Conservation (phyloP, 2,888 invertebrate genomes). For the Pandemis cinnamomeana region DNA sequence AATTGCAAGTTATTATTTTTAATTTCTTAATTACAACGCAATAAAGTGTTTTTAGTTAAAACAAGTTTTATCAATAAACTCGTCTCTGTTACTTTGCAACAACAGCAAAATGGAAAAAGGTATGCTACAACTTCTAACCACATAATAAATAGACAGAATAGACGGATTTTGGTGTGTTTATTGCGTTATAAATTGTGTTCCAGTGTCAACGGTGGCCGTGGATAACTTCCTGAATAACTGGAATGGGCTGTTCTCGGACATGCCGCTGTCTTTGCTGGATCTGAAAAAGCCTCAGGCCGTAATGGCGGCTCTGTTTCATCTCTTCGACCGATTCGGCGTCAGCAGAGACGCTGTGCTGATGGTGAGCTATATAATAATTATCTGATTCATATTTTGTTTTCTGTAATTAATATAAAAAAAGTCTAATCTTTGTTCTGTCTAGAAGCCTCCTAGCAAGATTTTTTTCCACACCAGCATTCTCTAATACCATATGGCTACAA, state of each 20-base stretch:
- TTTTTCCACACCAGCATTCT: too few relatives aligned
- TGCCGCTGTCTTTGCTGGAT: conserved; percentile 59
- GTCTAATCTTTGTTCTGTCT: too few relatives aligned
- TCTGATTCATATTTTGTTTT: too few relatives aligned
- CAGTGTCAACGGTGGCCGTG: conserved; percentile 52
- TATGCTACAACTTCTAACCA: not conserved
- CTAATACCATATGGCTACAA: too few relatives aligned
- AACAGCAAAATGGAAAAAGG: conserved; percentile 36
- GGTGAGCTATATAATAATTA: conserved; percentile 47
- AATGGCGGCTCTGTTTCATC: conserved; percentile 66
- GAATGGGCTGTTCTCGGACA: conserved; percentile 67
- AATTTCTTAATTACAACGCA: not conserved
- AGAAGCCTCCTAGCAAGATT: too few relatives aligned
- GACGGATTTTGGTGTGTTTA: not conserved
- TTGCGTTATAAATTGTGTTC: conserved; percentile 30
- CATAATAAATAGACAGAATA: not conserved
- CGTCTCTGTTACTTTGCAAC: not conserved
- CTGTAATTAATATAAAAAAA: too few relatives aligned
- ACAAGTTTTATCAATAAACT: not conserved
- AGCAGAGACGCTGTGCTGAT: conserved; percentile 65
- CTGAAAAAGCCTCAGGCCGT: conserved; percentile 68
- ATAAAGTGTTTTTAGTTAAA: not conserved
- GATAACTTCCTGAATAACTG: conserved; percentile 66
- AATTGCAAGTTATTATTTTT: not conserved
- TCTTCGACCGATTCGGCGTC: conserved; percentile 69